Evolutionary conservation across 2,113 vertebrate species (phyloP), one percentile per base, ranked within the genome.

Genomic region (Platycercus adscitus): DNA sequence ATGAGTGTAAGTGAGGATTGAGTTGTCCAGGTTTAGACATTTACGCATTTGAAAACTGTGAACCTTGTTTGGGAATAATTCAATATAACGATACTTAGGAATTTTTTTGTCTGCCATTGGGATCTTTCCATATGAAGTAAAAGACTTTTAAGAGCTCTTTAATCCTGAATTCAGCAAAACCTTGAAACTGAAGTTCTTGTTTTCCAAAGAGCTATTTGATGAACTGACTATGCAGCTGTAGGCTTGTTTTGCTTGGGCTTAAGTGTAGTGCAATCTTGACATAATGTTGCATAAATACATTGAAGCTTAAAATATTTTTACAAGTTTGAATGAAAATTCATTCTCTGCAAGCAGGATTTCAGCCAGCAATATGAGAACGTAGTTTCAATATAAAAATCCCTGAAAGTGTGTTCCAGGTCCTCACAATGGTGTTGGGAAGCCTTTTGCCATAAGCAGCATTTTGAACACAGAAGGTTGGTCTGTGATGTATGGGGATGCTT

Each of bases 61-160:
- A 76, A 26, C 5, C 29, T 70, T 60, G 6, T 81, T 81, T 65
- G 43, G 39, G 24, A 86, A 71, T 83, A 81, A 58, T 71, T 78
- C 17, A n/a, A 26, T 10, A 2, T 41, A 72, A 39, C 5, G 31
- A 41, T 29, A 58, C 6, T 65, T 60, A 2, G 0, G 0, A 82
- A 17, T 53, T 70, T 91, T 90, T 52, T 78, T 91, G 86, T 81
- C 41, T 86, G 11, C 31, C 11, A 12, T 6, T 44, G 29, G 41
- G 7, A 33, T 64, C 25, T 86, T 94, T 68, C 69, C 23, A 5
- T 35, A 17, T 91, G 47, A 73, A 64, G 20, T 66, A 39, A 47
- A 75, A 75, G 28, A 33, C 19, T 11, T 41, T 68, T 35, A 78
- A 63, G 25, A 58, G 8, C 29, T 66, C 83, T 78, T 18, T 84